A percentile compares a stretch with the other conserved stretches of the same genome.
phyloP scores from a whole-genome alignment of 2,113 vertebrate species.

The Megaceryle torquata region DNA sequence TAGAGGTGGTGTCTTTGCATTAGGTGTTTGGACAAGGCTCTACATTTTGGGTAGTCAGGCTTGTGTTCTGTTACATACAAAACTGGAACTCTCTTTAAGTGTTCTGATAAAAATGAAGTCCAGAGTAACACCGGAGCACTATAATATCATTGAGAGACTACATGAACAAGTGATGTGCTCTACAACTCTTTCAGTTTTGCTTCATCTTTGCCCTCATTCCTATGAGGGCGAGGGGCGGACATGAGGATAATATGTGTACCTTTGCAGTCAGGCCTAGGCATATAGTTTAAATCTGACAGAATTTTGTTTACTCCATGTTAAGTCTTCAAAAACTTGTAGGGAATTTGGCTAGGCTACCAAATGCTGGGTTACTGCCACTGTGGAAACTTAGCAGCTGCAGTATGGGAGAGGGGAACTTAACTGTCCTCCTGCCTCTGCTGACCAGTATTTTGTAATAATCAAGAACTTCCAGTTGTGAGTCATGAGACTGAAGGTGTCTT shows the following conservation, averaged over 20 bases:
- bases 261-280: background rate
- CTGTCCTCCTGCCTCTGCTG: background rate
- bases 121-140: background rate
- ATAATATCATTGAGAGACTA: background rate
- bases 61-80: background rate
- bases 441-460: background rate
- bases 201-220: background rate
- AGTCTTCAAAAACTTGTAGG: background rate
- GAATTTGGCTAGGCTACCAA: background rate
- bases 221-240: background rate
- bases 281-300: background rate
- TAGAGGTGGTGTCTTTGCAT: background rate
- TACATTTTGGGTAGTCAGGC: background rate
- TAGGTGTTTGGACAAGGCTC: background rate
- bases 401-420: background rate
- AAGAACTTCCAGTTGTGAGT: background rate
- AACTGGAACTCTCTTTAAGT: background rate
- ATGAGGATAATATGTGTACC: fast-evolving
- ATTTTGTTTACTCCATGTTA: background rate
- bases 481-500: background rate
- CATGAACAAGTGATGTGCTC: background rate
- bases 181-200: background rate
- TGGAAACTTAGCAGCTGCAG: background rate
- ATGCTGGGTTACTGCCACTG: background rate
- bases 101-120: background rate